Evolutionary conservation across 1,140 invertebrate species (phyloP).

Genomic region (Oryctes rhinoceros): DNA sequence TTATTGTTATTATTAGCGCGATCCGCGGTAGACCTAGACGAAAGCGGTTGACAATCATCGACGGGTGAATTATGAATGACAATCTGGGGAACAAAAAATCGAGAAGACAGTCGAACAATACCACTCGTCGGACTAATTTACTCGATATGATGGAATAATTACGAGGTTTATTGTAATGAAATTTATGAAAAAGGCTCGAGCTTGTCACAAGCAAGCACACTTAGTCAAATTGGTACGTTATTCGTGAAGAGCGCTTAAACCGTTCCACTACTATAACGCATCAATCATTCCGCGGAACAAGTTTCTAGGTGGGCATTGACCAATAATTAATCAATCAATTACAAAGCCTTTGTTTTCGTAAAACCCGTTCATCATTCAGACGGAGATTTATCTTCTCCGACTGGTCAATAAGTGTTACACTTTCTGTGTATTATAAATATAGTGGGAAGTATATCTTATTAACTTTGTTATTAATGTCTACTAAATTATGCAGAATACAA

Average conservation of each 20-base stretch:
- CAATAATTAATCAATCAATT: constrained; percentile 36
- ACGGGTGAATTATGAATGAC: background rate
- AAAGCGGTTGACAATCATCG: background rate
- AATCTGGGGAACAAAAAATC: background rate
- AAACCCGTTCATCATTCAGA: constrained; percentile 27
- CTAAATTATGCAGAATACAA: too few relatives aligned
- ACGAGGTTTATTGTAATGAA: constrained; percentile 30
- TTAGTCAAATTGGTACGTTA: constrained; percentile 31
- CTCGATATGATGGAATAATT: constrained; percentile 6
- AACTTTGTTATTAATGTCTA: too few relatives aligned
- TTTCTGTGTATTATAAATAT: background rate
- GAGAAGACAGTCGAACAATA: background rate
- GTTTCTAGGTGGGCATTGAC: constrained; percentile 29
- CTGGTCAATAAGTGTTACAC: constrained; percentile 4
- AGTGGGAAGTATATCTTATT: background rate
- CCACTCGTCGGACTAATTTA: background rate
- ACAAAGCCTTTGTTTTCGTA: constrained; percentile 15
- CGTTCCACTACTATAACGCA: constrained; percentile 11
- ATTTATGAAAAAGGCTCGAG: constrained; percentile 16
- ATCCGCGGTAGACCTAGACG: background rate
- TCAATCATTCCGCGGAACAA: constrained; percentile 25
- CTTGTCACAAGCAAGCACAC: constrained; percentile 28
- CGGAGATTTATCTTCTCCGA: constrained; percentile 29
- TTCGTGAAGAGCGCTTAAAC: constrained; percentile 23
- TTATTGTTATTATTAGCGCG: too few relatives aligned